phyloP scores from a whole-genome alignment of 2,113 vertebrate genomes.

The Phocoena phocoena region DNA sequence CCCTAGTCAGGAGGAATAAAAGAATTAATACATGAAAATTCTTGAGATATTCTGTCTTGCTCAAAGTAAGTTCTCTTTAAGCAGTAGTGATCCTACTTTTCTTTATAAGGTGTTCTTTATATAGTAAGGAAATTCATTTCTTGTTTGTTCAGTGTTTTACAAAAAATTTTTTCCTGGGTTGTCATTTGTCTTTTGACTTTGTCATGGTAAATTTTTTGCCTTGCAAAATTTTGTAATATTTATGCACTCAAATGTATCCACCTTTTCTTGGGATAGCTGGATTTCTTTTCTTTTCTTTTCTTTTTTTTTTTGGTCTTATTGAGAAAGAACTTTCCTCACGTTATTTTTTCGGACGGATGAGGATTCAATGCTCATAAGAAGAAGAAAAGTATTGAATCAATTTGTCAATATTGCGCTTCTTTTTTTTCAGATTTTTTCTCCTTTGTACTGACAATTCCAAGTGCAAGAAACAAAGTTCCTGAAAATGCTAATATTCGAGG shows the following conservation, averaged over 20 bases:
- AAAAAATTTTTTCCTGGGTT: background rate
- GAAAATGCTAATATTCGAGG: background rate
- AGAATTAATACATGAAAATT: rapidly evolving
- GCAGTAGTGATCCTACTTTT: background rate
- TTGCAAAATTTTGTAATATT: background rate
- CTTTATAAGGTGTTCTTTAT: background rate
- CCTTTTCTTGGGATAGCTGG: background rate
- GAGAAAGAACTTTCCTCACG: background rate
- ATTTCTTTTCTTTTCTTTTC: background rate
- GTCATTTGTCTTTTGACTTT: background rate
- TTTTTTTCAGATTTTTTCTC: background rate
- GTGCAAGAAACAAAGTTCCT: background rate
- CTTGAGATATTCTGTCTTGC: background rate
- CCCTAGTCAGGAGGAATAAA: background rate
- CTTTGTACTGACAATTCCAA: background rate
- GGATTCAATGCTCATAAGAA: background rate
- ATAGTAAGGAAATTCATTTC: background rate
- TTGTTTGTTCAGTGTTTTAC: background rate
- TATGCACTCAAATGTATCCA: background rate
- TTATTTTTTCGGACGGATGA: background rate
- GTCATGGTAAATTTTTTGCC: background rate
- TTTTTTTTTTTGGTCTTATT: background rate
- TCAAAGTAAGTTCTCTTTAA: rapidly evolving
- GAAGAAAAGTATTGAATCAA: background rate
- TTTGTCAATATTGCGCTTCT: background rate